Evolutionary conservation across 2,888 invertebrate species (phyloP).

Genomic region (Seira ritae): DNA sequence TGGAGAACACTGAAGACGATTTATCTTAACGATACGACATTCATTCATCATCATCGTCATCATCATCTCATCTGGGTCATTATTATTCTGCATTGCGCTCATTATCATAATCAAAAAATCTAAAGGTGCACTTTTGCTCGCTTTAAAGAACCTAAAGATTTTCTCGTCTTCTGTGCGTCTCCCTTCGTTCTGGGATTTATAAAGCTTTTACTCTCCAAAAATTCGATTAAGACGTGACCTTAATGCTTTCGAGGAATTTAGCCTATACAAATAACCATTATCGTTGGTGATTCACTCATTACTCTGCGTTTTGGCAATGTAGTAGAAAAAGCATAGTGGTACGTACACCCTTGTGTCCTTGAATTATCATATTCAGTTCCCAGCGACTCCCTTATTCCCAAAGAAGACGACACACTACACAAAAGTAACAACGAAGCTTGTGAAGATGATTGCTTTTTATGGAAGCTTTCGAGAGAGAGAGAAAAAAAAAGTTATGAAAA

Average conservation of each 20-base stretch:
- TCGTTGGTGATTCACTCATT: constrained; percentile 25
- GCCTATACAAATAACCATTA: constrained; percentile 57
- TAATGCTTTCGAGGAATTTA: constrained; percentile 45
- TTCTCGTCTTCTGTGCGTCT: neutral
- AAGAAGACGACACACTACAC: constrained; percentile 13
- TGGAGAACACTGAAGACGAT: too few relatives aligned
- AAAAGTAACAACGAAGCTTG: too few relatives aligned
- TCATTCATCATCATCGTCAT: constrained; percentile 17
- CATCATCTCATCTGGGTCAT: constrained; percentile 24
- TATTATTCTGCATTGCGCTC: constrained; percentile 17
- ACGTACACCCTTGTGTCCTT: constrained; percentile 43
- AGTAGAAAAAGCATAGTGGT: neutral
- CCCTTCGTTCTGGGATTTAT: neutral
- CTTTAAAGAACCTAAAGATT: neutral
- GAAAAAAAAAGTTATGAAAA: neutral
- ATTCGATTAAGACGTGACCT: constrained; percentile 54
- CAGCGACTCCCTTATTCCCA: constrained; percentile 31
- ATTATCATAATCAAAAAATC: constrained; percentile 44
- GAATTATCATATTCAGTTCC: constrained; percentile 40
- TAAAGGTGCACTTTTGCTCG: neutral
- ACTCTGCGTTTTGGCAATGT: constrained; percentile 4
- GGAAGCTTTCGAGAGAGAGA: constrained; percentile 12
- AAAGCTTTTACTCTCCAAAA: constrained; percentile 22
- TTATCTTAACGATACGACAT: neutral
- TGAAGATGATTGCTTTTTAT: constrained; percentile 28